Evolutionary conservation across 1,140 invertebrate genomes (phyloP).

Genomic region (Colletes latitarsis): DNA sequence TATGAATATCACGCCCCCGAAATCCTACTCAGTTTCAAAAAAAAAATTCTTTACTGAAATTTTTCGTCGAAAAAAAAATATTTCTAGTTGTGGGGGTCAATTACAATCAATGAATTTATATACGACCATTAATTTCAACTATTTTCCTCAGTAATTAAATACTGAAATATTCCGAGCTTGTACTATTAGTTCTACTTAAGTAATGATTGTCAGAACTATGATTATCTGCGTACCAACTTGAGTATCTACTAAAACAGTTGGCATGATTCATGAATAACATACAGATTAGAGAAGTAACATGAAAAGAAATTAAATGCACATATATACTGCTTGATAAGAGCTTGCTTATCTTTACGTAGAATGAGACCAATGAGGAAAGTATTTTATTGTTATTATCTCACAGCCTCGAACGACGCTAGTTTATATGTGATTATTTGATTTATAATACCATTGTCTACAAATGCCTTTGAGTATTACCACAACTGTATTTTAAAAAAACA

Average conservation of each 20-base stretch:
- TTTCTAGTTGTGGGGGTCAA: no score
- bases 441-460: background rate
- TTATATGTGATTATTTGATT: slow-evolving; percentile 14
- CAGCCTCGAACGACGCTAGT: background rate
- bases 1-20: no score
- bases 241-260: background rate
- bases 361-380: slow-evolving; percentile 10
- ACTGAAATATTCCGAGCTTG: no score
- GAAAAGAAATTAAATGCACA: background rate
- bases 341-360: slow-evolving; percentile 31
- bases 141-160: no score
- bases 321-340: slow-evolving; percentile 5
- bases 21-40: no score
- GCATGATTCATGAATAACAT: background rate
- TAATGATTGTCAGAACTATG: background rate
- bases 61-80: no score
- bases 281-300: background rate
- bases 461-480: background rate
- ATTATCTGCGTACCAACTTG: background rate
- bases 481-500: no score
- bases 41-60: no score
- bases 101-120: no score
- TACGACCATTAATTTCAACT: no score
- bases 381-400: background rate
- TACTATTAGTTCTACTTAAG: no score